Evolutionary conservation across 2,797 vertebrate species (phyloP), one percentile per base, ranked within the genome.

Genomic region (Lagodon rhomboides): DNA sequence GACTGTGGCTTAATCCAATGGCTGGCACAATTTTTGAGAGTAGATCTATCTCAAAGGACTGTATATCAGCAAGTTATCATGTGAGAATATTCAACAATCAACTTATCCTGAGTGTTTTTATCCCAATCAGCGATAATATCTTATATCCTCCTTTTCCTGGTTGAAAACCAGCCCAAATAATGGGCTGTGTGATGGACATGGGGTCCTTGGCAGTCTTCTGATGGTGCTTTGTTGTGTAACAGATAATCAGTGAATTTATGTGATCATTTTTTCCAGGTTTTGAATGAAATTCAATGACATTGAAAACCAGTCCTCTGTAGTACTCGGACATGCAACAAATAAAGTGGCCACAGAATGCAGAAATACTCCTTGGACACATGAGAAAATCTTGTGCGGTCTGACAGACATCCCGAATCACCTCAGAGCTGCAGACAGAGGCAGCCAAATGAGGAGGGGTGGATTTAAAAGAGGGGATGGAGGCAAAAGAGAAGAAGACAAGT

Each of bases 331-430:
- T 61, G 22, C 38, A 72, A 58, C 70, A 63, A 75, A 76, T 75
- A 77, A 73, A 75, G 61, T 74, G 62, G 30, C 72, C 27, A 47
- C 50, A 81, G 60, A 80, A 73, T 54, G 64, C 53, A 63, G 56
- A 75, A 77, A 70, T 59, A 25, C 11, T n/a, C 15, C 71, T 77
- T 83, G 77, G 79, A 87, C 17, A 41, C 55, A 12, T 62, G 12
- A 87, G 59, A 84, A 58, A 80, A 34, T 78, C 65, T 44, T 82
- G 75, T 86, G 84, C 43, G 47, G 82, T 75, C 82, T 87, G 87
- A 85, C 77, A 76, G 71, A 60, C 50, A 44, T 79, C 58, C 13
- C 55, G 68, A 22, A 58, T 82, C 61, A 79, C 82, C 72, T 86
- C 76, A 18, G 49, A 73, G 58, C 44, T 83, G 46, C 68, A 81